These are phyloP conservation scores for Acrossocheilus fasciatus DNA, from an alignment of 2,797 vertebrate species.

Conservation along the genomic window DNA sequence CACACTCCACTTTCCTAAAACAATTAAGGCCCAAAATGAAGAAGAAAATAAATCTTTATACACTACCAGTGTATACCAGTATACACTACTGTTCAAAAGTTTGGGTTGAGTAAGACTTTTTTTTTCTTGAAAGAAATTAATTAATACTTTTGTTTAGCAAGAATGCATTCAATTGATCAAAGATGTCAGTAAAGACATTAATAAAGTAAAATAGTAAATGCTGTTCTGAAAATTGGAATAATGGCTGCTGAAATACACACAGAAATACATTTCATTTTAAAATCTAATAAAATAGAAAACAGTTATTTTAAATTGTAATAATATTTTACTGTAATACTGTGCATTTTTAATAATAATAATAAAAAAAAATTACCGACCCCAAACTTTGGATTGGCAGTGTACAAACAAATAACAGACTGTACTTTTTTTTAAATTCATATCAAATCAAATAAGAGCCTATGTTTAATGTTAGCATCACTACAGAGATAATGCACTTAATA, in stretches of 20 bases:
- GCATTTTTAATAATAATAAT: background rate
- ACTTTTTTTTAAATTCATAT: background rate
- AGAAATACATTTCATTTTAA: fast-evolving
- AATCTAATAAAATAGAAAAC: background rate
- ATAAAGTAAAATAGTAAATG: background rate
- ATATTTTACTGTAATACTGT: background rate
- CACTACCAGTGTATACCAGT: background rate
- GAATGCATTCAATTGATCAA: background rate
- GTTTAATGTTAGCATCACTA: background rate
- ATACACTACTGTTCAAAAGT: background rate
- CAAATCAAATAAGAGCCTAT: background rate
- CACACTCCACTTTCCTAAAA: background rate
- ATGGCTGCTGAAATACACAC: too few relatives aligned
- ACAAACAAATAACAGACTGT: background rate
- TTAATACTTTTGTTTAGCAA: background rate
- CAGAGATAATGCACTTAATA: background rate
- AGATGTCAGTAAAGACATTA: background rate
- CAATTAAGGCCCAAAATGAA: background rate
- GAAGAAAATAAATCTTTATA: background rate
- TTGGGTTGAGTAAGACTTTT: background rate
- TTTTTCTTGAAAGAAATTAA: background rate
- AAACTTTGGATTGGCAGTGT: background rate
- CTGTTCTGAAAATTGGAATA: too few relatives aligned
- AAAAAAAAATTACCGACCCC: background rate
- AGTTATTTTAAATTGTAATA: background rate